Percentiles rank a stretch among this genome's conserved stretches.
Conservation (phyloP, 2,888 invertebrate species). For the Dusona sp. region DNA sequence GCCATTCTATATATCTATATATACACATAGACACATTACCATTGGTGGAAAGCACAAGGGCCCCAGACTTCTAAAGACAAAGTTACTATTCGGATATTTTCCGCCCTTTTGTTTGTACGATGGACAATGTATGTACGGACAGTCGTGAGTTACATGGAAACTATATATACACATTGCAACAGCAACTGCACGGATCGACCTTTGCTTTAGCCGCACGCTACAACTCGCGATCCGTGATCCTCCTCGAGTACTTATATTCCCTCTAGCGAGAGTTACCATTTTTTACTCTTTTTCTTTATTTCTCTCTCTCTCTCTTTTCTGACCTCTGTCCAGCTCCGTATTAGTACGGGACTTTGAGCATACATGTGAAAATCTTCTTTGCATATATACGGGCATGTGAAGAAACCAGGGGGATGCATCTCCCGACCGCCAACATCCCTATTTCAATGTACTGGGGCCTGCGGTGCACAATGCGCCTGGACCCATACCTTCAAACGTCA, state of each 20-base stretch:
- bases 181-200: conserved; percentile 78
- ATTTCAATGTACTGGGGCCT: conserved; percentile 66
- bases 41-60: neutral
- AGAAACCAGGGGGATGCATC: conserved; percentile 42
- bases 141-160: conserved; percentile 55
- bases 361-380: conserved; percentile 40
- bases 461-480: conserved; percentile 74
- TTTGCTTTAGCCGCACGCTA: conserved; percentile 75
- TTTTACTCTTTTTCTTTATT: conserved; percentile 52
- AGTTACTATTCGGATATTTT: neutral
- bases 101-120: neutral
- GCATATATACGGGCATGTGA: conserved; percentile 38
- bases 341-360: conserved; percentile 48
- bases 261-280: conserved; percentile 21
- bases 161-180: conserved; percentile 75
- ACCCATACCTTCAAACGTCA: conserved; percentile 77
- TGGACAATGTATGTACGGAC: neutral
- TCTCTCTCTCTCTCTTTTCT: conserved; percentile 32
- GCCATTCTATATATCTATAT: conserved; percentile 47
- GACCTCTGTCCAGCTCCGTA: conserved; percentile 52
- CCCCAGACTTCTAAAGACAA: neutral
- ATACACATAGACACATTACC: neutral
- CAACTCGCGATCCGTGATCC: conserved; percentile 76
- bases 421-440: conserved; percentile 68
- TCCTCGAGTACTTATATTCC: conserved; percentile 24